Conservation (phyloP, 2,888 invertebrate genomes). For the Torymus tubicola region DNA sequence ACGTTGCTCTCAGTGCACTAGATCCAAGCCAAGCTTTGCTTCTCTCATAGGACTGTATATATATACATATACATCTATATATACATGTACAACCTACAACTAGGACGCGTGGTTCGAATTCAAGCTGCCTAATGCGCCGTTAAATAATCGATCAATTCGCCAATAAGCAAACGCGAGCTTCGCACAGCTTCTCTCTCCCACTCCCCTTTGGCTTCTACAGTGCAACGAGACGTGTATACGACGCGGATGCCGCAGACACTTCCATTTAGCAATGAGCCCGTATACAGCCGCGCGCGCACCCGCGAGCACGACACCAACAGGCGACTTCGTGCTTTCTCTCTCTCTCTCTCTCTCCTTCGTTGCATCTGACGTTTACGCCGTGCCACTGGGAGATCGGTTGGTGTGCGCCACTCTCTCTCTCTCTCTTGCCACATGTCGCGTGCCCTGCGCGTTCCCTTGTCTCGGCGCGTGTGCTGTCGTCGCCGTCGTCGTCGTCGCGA, state of each 20-base stretch:
- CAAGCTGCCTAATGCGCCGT: conserved; percentile 47
- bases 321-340: background rate
- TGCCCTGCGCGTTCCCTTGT: background rate
- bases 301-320: background rate
- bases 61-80: no score
- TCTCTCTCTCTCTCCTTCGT: background rate
- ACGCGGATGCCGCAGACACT: conserved; percentile 49
- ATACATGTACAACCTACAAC: no score
- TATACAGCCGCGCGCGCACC: background rate
- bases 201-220: background rate
- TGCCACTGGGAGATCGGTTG: conserved; percentile 22
- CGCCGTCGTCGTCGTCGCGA: no score
- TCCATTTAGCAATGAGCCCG: conserved; percentile 52
- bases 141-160: conserved; percentile 49
- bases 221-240: no score
- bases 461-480: background rate
- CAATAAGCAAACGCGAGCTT: conserved; percentile 3
- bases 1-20: background rate
- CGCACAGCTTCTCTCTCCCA: background rate
- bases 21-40: background rate
- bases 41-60: no score
- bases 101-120: background rate
- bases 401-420: background rate
- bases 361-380: conserved; percentile 43
- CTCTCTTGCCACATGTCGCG: conserved; percentile 38